These are phyloP conservation scores for Dasypolia templi DNA, from an alignment of 2,888 invertebrate genomes.

Conservation along the genomic window DNA sequence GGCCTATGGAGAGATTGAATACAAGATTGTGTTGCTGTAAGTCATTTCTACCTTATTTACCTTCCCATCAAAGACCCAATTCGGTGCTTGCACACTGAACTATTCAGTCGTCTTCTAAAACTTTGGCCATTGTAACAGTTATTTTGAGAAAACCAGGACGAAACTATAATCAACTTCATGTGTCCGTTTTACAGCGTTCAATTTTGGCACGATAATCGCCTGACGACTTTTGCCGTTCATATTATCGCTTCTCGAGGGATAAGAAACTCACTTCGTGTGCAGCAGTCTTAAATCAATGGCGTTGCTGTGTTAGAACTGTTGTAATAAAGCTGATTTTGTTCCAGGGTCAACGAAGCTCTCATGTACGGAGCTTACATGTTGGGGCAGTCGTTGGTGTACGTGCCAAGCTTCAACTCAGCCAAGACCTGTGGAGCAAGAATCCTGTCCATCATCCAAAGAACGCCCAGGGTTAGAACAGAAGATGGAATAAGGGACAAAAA, in stretches of 20 bases:
- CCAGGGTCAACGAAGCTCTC: slow-evolving; percentile 93
- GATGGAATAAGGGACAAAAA: slow-evolving; percentile 78
- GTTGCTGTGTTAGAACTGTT: neutral
- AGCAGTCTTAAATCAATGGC: neutral
- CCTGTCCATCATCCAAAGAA: slow-evolving; percentile 78
- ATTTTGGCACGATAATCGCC: neutral
- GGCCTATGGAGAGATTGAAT: slow-evolving; percentile 90
- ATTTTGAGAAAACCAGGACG: neutral
- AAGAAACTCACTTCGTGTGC: neutral
- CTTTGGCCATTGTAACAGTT: neutral
- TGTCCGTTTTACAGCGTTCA: neutral
- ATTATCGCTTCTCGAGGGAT: neutral
- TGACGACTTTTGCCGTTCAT: neutral
- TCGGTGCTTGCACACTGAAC: neutral
- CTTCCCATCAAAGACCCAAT: neutral
- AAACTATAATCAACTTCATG: neutral
- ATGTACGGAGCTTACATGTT: slow-evolving; percentile 95
- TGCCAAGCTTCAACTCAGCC: slow-evolving; percentile 94
- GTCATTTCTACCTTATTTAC: slow-evolving; percentile 64
- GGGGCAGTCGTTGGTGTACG: slow-evolving; percentile 94
- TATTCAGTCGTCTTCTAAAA: neutral
- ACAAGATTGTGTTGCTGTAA: slow-evolving; percentile 92
- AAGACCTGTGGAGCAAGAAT: slow-evolving; percentile 87
- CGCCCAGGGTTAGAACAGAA: slow-evolving; percentile 81
- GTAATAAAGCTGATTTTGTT: slow-evolving; percentile 29